Base-by-base conservation (phyloP, 2,888 invertebrate genomes). In the Odontothrips loti region DNA sequence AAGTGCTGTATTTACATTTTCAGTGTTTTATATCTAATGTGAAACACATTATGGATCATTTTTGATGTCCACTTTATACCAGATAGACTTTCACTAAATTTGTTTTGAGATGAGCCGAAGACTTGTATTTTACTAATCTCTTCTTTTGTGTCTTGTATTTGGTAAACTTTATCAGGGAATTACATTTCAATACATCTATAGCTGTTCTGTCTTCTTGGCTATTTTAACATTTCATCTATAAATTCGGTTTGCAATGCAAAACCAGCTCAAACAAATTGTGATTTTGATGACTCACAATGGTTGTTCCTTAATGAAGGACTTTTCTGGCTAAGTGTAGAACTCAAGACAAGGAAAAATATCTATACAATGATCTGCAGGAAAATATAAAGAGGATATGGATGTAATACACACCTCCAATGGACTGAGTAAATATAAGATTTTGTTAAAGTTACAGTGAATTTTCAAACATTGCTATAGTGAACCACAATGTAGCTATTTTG, bases 191-290 rank as follows among this genome's bases (percentile, higher is more conserved):
- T 27, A 12, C n/a, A 12, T 23, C 12, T 27, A 75, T 12, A 11
- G 0, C 12, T 27, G 23, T 10, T 1, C 23, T 68, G 27, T 12
- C 27, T 75, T 27, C 8, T 75, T 58, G 17, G 58, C 20, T 20
- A 15, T 15, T 20, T 17, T 17, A 6, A 51, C 12, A 15, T 51
- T 6, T 58, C 4, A 58, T 58, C 20, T 58, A 6, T 15, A 58
- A 58, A 17, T 58, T 58, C 6, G 34, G 34, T 58, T 58, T 58
- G 20, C 17, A 20, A 6, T n/a, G n/a, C 6, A n/a, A 51, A 58
- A 75, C 68, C 23, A 23, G 68, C 68, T 75, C 68, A 75, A 75
- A 75, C 8, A 12, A 75, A 23, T 75, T 75, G 68, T 75, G 68
- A 75, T 75, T 75, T 75, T 75, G 9, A 75, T 23, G 3, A 23